These are phyloP conservation scores for Leptonema lineaticorne DNA, from an alignment of 1,140 invertebrate genomes.

Conservation along the genomic window DNA sequence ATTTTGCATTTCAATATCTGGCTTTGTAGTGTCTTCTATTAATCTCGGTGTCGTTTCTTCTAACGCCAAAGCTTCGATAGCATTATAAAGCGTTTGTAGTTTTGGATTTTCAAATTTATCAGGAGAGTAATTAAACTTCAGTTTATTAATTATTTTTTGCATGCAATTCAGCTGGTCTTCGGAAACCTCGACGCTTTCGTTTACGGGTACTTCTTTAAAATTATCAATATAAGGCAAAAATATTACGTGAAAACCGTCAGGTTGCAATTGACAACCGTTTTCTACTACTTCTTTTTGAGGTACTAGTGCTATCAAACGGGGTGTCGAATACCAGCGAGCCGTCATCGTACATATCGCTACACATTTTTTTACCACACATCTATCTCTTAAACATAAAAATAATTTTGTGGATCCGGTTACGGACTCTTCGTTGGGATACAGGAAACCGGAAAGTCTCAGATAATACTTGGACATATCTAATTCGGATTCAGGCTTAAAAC, in stretches of 20 bases:
- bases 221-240: slow-evolving; percentile 36
- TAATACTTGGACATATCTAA: slow-evolving; percentile 30
- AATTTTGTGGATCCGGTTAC: slow-evolving; percentile 34
- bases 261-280: slow-evolving; percentile 29
- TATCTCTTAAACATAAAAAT: slow-evolving; percentile 33
- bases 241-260: slow-evolving; percentile 38
- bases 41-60: slow-evolving; percentile 16
- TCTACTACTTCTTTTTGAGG: slow-evolving; percentile 32
- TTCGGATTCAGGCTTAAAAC: slow-evolving; percentile 30
- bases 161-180: slow-evolving; percentile 31
- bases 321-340: slow-evolving; percentile 30
- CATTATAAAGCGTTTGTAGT: slow-evolving; percentile 33
- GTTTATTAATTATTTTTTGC: slow-evolving; percentile 33
- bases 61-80: slow-evolving; percentile 38
- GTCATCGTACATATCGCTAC: slow-evolving; percentile 33
- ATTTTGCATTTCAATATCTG: slow-evolving; percentile 28
- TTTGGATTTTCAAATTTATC: slow-evolving; percentile 38
- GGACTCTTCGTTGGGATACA: slow-evolving; percentile 34
- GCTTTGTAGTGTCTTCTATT: slow-evolving; percentile 30
- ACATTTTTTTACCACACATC: slow-evolving; percentile 26
- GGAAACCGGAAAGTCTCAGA: slow-evolving; percentile 33
- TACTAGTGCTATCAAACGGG: slow-evolving; percentile 34
- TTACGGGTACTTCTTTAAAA: slow-evolving; percentile 29
- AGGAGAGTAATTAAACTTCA: slow-evolving; percentile 24
- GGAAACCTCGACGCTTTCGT: slow-evolving; percentile 9